These are phyloP conservation scores for Caenorhabditis wallacei DNA, from an alignment of 2,888 invertebrate species.

Conservation along the genomic window DNA sequence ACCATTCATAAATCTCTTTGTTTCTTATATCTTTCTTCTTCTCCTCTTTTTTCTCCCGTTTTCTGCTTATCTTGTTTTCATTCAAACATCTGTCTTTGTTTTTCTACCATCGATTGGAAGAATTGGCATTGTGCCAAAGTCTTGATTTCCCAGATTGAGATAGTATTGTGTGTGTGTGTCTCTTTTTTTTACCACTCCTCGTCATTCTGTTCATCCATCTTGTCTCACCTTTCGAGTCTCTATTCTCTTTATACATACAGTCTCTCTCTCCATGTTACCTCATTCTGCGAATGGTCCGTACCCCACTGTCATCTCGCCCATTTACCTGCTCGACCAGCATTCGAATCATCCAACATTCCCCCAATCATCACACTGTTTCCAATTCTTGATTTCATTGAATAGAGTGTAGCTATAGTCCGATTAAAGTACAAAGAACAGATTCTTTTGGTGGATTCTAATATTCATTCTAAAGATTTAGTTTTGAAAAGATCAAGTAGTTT, in stretches of 20 bases:
- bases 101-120: slow-evolving; percentile 29
- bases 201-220: slow-evolving; percentile 20
- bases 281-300: not conserved
- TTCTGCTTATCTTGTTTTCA: slow-evolving; percentile 48
- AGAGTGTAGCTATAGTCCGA: not conserved
- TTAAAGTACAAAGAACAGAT: slow-evolving; percentile 25
- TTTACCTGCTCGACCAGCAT: not conserved
- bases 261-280: not conserved
- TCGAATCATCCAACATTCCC: not conserved
- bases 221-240: not conserved
- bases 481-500: not conserved
- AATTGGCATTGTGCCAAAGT: slow-evolving; percentile 48
- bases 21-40: slow-evolving; percentile 15
- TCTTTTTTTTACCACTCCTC: slow-evolving; percentile 2
- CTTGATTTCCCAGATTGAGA: slow-evolving; percentile 44
- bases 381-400: not conserved
- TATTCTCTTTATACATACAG: not conserved
- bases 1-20: slow-evolving; percentile 26
- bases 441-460: not conserved
- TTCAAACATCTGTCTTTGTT: slow-evolving; percentile 24
- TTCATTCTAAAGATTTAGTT: not conserved
- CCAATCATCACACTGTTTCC: not conserved
- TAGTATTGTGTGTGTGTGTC: slow-evolving; percentile 16
- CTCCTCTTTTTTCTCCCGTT: not conserved
- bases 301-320: not conserved